A percentile compares a stretch with the other conserved stretches of the same genome.
These are phyloP conservation scores for Champsocephalus esox DNA, from an alignment of 2,797 vertebrate genomes.

Conservation along the genomic window DNA sequence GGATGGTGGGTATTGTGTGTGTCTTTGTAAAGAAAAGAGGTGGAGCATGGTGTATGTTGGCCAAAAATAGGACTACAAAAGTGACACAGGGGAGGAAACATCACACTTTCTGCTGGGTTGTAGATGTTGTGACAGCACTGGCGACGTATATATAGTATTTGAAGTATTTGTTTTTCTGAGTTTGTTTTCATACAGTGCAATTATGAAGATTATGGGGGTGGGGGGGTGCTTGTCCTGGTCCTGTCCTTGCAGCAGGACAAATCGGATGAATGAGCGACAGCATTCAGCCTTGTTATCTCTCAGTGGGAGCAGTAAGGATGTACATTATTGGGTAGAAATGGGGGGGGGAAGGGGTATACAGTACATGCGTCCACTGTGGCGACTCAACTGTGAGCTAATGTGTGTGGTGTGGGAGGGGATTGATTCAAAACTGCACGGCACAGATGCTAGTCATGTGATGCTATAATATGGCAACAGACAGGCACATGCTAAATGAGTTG, in stretches of 20 bases:
- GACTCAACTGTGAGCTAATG: not conserved
- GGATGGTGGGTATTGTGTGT: constrained; percentile 48
- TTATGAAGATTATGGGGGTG: not conserved
- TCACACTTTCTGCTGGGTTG: constrained; percentile 14
- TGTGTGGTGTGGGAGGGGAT: constrained; percentile 4
- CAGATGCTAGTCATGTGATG: constrained; percentile 8
- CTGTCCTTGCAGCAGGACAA: constrained; percentile 68
- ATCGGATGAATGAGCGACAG: constrained; percentile 46
- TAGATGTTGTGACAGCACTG: not conserved
- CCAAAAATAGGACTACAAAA: constrained; percentile 45
- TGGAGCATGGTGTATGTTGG: constrained; percentile 15
- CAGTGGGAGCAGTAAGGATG: constrained; percentile 30
- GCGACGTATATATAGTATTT: not conserved
- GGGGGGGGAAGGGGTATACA: not conserved
- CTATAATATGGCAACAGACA: not conserved
- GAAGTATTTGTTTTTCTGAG: constrained; percentile 19
- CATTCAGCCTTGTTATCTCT: constrained; percentile 42
- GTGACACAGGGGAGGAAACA: constrained; percentile 9
- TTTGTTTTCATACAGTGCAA: constrained; percentile 52
- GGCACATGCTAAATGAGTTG: constrained; percentile 1
- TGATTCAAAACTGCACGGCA: constrained; percentile 8
- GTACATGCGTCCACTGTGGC: constrained; percentile 6
- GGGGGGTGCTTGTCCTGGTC: constrained; percentile 20
- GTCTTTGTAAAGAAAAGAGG: constrained; percentile 29
- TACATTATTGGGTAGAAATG: constrained; percentile 22